Evolutionary conservation across 2,113 vertebrate species (phyloP).

Genomic region (Sitta europaea): DNA sequence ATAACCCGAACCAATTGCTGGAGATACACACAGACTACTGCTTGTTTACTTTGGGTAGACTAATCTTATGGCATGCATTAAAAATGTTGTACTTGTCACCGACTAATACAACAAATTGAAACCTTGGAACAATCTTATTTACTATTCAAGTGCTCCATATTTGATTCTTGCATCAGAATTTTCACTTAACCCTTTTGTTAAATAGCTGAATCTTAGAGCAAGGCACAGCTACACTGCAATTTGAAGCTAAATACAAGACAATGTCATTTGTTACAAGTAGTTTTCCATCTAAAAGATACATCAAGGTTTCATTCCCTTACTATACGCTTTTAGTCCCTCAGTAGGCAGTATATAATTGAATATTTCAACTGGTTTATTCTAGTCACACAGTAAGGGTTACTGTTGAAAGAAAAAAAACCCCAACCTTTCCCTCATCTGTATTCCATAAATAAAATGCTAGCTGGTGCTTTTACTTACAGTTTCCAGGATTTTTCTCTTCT

Average conservation of each 20-base stretch:
- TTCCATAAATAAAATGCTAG: conserved; percentile 64
- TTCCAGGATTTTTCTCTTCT: conserved; percentile 72
- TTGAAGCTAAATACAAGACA: neutral
- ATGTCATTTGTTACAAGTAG: neutral
- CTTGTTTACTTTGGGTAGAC: conserved; percentile 67
- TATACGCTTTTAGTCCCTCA: neutral
- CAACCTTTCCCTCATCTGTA: conserved; percentile 10
- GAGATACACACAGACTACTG: conserved; percentile 58
- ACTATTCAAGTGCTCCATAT: conserved; percentile 6
- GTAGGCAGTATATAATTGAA: neutral
- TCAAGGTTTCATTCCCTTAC: neutral
- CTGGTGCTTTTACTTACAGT: conserved; percentile 83
- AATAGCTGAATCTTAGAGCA: neutral
- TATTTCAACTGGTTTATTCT: conserved; percentile 29
- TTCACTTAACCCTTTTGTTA: conserved; percentile 18
- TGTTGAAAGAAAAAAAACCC: neutral
- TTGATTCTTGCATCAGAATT: conserved; percentile 26
- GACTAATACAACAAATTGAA: conserved; percentile 65
- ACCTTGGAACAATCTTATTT: conserved; percentile 7
- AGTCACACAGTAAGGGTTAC: neutral
- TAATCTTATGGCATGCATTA: conserved; percentile 70
- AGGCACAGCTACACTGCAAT: neutral
- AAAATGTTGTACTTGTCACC: conserved; percentile 68
- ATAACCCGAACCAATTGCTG: conserved; percentile 41
- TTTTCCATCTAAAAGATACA: neutral